These are phyloP conservation scores for Hyposoter didymator DNA, from an alignment of 2,888 invertebrate species.

Conservation along the genomic window DNA sequence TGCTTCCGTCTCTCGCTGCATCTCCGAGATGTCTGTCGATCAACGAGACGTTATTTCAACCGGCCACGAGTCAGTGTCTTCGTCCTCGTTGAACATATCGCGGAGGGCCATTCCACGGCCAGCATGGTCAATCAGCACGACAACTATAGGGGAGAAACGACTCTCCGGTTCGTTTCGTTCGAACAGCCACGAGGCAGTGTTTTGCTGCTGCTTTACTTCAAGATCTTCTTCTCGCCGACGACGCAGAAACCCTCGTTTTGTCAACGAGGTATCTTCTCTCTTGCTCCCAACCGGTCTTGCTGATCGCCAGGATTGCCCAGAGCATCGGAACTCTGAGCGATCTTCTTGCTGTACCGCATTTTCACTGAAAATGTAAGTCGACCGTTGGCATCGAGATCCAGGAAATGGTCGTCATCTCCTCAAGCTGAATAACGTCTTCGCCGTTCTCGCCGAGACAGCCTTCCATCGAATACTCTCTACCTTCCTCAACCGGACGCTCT, in stretches of 20 bases:
- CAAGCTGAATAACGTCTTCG: constrained; percentile 1
- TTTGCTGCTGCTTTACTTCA: constrained; percentile 1
- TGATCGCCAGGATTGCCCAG: neutral
- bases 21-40: constrained; percentile 83
- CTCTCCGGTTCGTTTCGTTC: neutral
- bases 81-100: constrained; percentile 40
- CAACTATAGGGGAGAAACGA: constrained; percentile 3
- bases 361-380: constrained; percentile 21
- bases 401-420: neutral
- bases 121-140: neutral
- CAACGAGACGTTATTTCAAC: constrained; percentile 76
- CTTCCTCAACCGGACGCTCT: neutral
- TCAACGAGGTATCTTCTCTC: neutral
- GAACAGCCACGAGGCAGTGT: neutral
- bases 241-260: constrained; percentile 20
- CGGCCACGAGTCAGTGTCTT: constrained; percentile 67
- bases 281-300: neutral
- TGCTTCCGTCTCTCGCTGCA: constrained; percentile 78
- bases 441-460: neutral
- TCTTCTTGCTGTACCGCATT: neutral
- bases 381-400: neutral
- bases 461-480: neutral
- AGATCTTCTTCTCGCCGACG: neutral
- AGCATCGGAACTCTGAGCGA: neutral
- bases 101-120: constrained; percentile 12